Evolutionary conservation across 2,888 invertebrate genomes (phyloP).

Genomic region (Volucella inflata): DNA sequence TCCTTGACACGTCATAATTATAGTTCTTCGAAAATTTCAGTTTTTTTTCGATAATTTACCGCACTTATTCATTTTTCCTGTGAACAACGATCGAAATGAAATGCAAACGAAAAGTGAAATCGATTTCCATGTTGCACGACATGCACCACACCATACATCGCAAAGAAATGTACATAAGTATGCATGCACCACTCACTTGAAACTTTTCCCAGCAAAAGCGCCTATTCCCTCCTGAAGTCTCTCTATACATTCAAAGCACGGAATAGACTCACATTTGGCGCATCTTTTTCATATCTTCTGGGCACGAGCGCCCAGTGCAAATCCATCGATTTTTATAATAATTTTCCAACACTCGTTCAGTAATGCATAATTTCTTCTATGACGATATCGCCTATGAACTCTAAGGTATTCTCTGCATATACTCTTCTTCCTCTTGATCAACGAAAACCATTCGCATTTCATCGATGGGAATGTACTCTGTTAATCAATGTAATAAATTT

Average conservation of each 20-base stretch:
- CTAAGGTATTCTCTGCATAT: background rate
- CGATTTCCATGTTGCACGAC: conserved; percentile 51
- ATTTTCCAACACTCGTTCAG: background rate
- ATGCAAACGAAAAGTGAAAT: conserved; percentile 60
- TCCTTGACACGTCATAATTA: background rate
- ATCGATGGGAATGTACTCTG: conserved; percentile 31
- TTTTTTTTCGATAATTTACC: conserved; percentile 18
- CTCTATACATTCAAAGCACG: conserved; percentile 5
- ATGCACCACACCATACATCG: conserved; percentile 26
- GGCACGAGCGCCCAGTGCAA: conserved; percentile 17
- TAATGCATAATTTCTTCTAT: background rate
- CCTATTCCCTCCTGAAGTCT: background rate
- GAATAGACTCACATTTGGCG: background rate
- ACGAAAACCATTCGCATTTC: conserved; percentile 26
- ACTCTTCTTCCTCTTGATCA: too few relatives aligned
- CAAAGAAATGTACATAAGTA: background rate
- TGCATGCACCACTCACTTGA: conserved; percentile 16
- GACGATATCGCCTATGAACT: conserved; percentile 7
- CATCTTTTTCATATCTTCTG: conserved; percentile 14
- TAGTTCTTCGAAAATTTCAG: background rate
- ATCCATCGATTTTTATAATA: background rate
- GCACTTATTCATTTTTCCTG: conserved; percentile 16
- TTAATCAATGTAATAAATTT: conserved; percentile 33
- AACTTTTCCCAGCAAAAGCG: conserved; percentile 6
- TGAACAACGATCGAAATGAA: conserved; percentile 42